Conservation (phyloP, 2,888 invertebrate species). For the Mayetiola destructor region DNA sequence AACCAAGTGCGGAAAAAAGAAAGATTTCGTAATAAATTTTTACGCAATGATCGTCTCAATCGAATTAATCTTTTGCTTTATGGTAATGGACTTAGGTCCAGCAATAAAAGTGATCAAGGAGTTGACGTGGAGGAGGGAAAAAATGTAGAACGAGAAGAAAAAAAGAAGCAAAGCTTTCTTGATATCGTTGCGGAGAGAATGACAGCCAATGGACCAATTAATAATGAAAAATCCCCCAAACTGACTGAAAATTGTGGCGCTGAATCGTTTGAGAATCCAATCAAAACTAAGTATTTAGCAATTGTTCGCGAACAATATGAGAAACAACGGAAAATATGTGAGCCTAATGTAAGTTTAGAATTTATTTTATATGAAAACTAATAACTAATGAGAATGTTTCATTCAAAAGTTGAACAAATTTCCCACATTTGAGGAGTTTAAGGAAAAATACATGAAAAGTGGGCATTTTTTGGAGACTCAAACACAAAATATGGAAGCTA, state of each 20-base stretch:
- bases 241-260: not conserved
- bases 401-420: not conserved
- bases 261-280: not conserved
- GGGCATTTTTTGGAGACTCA: not conserved
- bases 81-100: constrained; percentile 14
- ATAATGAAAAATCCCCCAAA: not conserved
- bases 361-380: not conserved
- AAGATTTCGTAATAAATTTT: constrained; percentile 16
- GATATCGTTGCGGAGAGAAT: not conserved
- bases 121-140: not conserved
- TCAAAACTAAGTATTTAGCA: not conserved
- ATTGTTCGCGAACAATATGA: not conserved
- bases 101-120: too few species aligned
- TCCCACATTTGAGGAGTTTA: not conserved
- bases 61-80: constrained; percentile 17
- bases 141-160: not conserved
- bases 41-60: constrained; percentile 16
- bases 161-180: not conserved
- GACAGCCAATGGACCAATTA: not conserved
- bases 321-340: not conserved
- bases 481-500: not conserved
- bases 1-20: constrained; percentile 14
- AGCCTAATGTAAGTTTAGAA: not conserved
- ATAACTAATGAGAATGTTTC: too few species aligned
- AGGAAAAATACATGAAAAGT: not conserved